Percentiles rank a stretch among this genome's conserved stretches.
These are phyloP conservation scores for Metaphire vulgaris DNA, from an alignment of 1,140 invertebrate genomes.

Conservation along the genomic window DNA sequence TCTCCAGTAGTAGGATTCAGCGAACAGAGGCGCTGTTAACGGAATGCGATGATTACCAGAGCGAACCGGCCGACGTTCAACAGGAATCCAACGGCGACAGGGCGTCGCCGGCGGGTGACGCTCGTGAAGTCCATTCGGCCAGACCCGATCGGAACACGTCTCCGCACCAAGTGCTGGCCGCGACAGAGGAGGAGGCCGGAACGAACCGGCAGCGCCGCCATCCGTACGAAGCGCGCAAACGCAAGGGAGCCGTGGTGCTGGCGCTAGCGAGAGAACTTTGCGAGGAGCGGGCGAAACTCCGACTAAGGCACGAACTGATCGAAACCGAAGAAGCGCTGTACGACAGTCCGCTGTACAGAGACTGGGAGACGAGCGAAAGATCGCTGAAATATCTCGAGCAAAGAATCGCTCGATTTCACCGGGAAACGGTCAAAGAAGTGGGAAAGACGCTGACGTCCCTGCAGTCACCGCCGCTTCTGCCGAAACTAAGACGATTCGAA, in stretches of 20 bases:
- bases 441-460: background rate
- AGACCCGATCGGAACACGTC: background rate
- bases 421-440: background rate
- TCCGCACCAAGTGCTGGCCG: background rate
- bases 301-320: background rate
- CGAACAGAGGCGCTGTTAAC: background rate
- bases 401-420: background rate
- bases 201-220: too few species aligned
- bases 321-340: background rate
- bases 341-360: background rate
- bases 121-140: background rate
- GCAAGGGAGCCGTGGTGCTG: background rate
- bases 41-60: background rate
- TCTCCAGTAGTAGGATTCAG: background rate
- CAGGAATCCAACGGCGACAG: background rate
- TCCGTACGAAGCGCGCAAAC: background rate
- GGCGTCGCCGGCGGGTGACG: too few species aligned
- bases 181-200: background rate
- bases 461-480: background rate
- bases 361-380: conserved; percentile 12
- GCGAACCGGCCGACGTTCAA: background rate
- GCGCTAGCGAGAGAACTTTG: background rate
- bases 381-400: background rate
- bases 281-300: background rate
- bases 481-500: conserved; percentile 1